These are phyloP conservation scores for Sphecodes monilicornis DNA, from an alignment of 2,888 invertebrate species.

Conservation along the genomic window DNA sequence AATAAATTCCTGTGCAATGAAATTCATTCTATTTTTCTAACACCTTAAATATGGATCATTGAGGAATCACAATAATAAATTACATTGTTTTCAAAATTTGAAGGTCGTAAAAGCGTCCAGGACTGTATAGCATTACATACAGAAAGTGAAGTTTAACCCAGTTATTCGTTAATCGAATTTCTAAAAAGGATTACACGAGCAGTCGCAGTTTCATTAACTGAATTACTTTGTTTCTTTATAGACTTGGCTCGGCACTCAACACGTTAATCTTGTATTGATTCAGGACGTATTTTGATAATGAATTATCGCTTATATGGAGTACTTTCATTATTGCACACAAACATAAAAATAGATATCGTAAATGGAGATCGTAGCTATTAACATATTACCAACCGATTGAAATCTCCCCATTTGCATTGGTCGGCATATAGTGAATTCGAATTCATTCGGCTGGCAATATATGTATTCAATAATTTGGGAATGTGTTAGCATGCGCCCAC, in stretches of 20 bases:
- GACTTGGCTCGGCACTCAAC: background rate
- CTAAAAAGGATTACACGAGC: background rate
- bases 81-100: too few relatives aligned
- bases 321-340: background rate
- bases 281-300: background rate
- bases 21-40: too few relatives aligned
- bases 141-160: too few relatives aligned
- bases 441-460: background rate
- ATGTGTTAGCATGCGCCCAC: background rate
- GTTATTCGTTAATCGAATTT: background rate
- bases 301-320: background rate
- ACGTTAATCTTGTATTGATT: background rate
- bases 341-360: background rate
- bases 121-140: too few relatives aligned
- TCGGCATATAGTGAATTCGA: background rate
- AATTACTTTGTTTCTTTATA: background rate
- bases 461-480: background rate
- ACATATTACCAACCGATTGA: background rate
- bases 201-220: background rate
- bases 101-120: too few relatives aligned
- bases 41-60: too few relatives aligned
- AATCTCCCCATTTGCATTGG: background rate
- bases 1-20: too few relatives aligned
- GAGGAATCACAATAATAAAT: too few relatives aligned
- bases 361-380: too few relatives aligned